A percentile compares a stretch with the other conserved stretches of the same genome.
phyloP scores from a whole-genome alignment of 2,113 vertebrate species.

The Scolopax mira region DNA sequence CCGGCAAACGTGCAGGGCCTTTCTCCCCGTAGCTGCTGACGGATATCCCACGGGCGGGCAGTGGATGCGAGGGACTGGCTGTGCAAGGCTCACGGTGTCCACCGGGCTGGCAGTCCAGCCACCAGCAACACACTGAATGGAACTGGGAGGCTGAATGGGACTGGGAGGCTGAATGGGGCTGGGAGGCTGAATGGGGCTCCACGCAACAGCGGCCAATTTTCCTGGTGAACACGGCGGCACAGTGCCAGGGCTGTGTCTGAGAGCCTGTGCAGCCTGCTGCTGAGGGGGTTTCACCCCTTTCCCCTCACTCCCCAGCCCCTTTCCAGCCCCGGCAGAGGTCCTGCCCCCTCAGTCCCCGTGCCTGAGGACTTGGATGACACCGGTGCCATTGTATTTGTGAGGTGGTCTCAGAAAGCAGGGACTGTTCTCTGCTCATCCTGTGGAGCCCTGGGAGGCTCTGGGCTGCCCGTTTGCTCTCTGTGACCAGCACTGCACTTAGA shows the following conservation, averaged over 20 bases:
- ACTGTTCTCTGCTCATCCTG: neutral
- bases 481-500: neutral
- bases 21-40: neutral
- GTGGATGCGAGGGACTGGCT: neutral
- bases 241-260: neutral
- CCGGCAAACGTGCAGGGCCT: fast-evolving
- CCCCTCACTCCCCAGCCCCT: neutral
- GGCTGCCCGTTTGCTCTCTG: fast-evolving
- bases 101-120: neutral
- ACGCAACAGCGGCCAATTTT: neutral
- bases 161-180: neutral
- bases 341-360: neutral
- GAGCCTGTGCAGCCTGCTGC: neutral
- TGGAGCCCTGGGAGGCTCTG: neutral
- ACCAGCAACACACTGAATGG: neutral
- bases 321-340: neutral
- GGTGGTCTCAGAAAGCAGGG: too few relatives aligned
- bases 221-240: neutral
- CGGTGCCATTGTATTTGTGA: neutral
- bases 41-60: fast-evolving
- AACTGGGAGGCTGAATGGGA: too few relatives aligned
- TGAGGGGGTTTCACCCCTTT: neutral
- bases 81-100: fast-evolving
- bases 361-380: neutral
- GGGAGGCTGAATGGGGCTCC: neutral